A percentile compares a stretch with the other conserved stretches of the same genome.
Evolutionary conservation across 2,888 invertebrate species (phyloP).

Genomic region (Harpalus rubripes): DNA sequence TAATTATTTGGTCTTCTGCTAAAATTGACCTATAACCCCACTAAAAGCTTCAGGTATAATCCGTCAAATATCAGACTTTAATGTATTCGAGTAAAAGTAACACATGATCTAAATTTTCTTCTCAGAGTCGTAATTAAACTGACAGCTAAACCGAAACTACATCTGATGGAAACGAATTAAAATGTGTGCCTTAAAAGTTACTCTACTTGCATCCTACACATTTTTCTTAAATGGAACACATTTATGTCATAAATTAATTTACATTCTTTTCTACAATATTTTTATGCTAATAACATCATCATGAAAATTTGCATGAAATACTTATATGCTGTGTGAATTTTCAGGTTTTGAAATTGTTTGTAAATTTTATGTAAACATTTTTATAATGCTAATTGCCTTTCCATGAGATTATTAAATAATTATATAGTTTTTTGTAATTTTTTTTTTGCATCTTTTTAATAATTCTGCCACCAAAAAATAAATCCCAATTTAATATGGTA

Average conservation of each 20-base stretch:
- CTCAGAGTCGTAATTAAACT: conserved; percentile 15
- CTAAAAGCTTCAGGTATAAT: conserved; percentile 44
- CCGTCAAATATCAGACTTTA: conserved; percentile 40
- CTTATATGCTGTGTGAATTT: conserved; percentile 33
- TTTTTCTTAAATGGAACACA: conserved; percentile 6
- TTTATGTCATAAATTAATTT: conserved; percentile 18
- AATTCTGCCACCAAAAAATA: not conserved
- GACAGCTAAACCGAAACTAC: conserved; percentile 33
- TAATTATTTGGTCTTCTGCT: conserved; percentile 47
- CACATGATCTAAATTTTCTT: conserved; percentile 31
- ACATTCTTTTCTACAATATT: conserved; percentile 18
- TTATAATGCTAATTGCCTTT: conserved; percentile 29
- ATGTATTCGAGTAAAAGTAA: conserved; percentile 49
- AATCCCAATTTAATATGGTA: not conserved
- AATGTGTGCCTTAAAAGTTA: conserved; percentile 8
- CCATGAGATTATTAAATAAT: conserved; percentile 32
- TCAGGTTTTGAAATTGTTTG: conserved; percentile 33
- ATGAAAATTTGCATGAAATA: conserved; percentile 27
- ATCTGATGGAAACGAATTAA: conserved; percentile 28
- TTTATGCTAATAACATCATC: conserved; percentile 17
- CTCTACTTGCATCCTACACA: conserved; percentile 19
- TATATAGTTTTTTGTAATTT: conserved; percentile 21
- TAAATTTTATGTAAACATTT: conserved; percentile 37
- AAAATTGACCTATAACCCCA: conserved; percentile 22
- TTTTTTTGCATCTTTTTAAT: not conserved